Evolutionary conservation across 1,140 invertebrate species (phyloP).

Genomic region (Drosophila parabipectinata): DNA sequence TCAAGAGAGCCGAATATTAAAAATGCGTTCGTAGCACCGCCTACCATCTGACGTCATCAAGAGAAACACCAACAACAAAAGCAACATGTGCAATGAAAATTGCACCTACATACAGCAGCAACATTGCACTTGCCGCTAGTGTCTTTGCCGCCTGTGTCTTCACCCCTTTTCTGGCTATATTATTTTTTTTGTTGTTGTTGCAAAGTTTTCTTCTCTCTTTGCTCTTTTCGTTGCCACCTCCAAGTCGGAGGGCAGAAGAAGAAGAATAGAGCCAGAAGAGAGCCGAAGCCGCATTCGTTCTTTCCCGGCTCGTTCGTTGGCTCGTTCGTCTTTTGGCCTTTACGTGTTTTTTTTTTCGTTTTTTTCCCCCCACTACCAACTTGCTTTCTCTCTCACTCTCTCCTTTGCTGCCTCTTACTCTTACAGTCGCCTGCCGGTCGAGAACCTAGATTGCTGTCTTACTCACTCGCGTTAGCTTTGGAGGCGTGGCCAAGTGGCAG

Average conservation of each 20-base stretch:
- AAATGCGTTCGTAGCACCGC: conserved; percentile 78
- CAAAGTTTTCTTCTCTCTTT: conserved; percentile 35
- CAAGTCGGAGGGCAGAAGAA: conserved; percentile 9
- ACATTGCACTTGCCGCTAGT: conserved; percentile 53
- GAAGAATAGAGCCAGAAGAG: conserved; percentile 3
- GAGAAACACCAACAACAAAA: conserved; percentile 20
- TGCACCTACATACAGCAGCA: conserved; percentile 7
- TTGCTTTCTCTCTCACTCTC: conserved; percentile 1
- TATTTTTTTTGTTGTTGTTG: conserved; percentile 16
- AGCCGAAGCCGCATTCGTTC: conserved; percentile 35
- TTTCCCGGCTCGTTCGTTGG: conserved; percentile 26
- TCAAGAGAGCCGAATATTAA: conserved; percentile 61
- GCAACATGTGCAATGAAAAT: conserved; percentile 7
- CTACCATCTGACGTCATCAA: conserved; percentile 69
- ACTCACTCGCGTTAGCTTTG: conserved; percentile 51
- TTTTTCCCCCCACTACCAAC: conserved; percentile 6
- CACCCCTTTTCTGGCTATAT: conserved; percentile 21
- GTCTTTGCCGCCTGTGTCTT: conserved; percentile 57
- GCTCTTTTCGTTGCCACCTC: conserved; percentile 43
- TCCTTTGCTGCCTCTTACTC: not conserved
- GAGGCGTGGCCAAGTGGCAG: conserved; percentile 68
- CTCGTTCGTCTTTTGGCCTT: conserved; percentile 20
- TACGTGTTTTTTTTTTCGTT: conserved; percentile 26
- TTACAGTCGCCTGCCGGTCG: not conserved
- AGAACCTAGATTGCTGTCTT: conserved; percentile 67